These are phyloP conservation scores for Hippocampus kuda DNA, from an alignment of 2,797 vertebrate species.

Conservation along the genomic window DNA sequence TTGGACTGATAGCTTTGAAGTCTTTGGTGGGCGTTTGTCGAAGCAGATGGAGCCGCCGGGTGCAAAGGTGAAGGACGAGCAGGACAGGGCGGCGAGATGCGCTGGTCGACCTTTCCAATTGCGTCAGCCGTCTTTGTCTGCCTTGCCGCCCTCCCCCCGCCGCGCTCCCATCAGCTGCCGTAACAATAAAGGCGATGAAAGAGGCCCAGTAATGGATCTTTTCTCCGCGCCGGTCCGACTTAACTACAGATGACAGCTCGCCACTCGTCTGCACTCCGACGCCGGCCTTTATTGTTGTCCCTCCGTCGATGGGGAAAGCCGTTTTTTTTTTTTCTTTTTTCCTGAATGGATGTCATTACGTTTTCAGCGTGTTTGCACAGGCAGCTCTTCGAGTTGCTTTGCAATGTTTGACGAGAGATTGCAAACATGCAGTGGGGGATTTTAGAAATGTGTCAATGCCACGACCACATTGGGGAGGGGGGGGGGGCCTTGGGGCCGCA, in stretches of 20 bases:
- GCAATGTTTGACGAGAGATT: conserved; percentile 25
- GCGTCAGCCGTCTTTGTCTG: conserved; percentile 48
- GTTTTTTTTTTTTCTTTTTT: conserved; percentile 16
- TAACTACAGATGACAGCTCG: conserved; percentile 56
- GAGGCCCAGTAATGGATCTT: conserved; percentile 54
- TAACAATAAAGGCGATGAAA: conserved; percentile 49
- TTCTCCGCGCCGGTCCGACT: conserved; percentile 40
- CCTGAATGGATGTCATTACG: conserved; percentile 45
- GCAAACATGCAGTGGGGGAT: conserved; percentile 12
- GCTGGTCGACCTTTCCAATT: conserved; percentile 49
- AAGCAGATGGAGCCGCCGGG: conserved; percentile 36
- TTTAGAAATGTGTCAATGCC: background rate
- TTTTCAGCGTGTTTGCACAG: conserved; percentile 1
- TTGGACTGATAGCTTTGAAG: background rate
- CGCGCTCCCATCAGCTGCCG: background rate
- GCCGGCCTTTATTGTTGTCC: conserved; percentile 38
- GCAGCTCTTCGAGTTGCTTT: conserved; percentile 16
- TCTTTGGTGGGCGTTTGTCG: background rate
- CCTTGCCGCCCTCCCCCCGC: conserved; percentile 11
- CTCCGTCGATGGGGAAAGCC: conserved; percentile 18
- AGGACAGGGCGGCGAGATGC: conserved; percentile 33
- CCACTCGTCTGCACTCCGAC: conserved; percentile 21
- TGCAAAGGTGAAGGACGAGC: conserved; percentile 39
- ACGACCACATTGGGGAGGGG: too few relatives aligned
- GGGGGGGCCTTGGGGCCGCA: too few relatives aligned